Evolutionary conservation across 2,797 vertebrate genomes (phyloP).

Genomic region (Cercopithecus mitis): DNA sequence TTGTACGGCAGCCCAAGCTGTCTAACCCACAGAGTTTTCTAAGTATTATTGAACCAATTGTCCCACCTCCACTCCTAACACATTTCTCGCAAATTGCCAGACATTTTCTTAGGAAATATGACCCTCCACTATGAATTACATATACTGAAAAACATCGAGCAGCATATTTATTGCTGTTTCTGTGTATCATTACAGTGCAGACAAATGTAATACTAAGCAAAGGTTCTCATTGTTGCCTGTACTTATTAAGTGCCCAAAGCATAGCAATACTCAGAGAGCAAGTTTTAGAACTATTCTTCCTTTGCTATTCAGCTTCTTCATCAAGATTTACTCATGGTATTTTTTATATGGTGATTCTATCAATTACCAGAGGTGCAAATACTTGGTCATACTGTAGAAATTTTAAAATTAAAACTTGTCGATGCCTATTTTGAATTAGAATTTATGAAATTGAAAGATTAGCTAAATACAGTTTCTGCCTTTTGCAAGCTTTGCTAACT

Average conservation of each 20-base stretch:
- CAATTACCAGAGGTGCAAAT: background rate
- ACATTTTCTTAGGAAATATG: background rate
- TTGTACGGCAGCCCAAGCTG: background rate
- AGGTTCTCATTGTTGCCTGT: background rate
- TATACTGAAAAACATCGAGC: background rate
- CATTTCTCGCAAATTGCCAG: background rate
- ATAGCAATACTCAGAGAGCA: background rate
- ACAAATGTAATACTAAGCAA: background rate
- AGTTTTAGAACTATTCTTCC: background rate
- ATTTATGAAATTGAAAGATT: background rate
- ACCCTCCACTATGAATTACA: background rate
- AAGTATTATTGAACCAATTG: background rate
- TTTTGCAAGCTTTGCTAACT: background rate
- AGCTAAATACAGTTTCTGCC: background rate
- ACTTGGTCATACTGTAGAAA: background rate
- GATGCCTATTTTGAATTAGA: background rate
- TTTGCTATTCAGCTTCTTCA: background rate
- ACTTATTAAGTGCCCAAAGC: background rate
- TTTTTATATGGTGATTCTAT: constrained; percentile 3
- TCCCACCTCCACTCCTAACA: background rate
- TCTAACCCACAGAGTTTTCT: background rate
- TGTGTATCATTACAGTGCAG: background rate
- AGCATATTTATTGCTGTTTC: background rate
- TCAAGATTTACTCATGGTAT: background rate
- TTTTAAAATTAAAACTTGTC: background rate